Evolutionary conservation across 35 echinoderm and acorn worm species (phyloP).

Genomic region (Nesometra sesokonis): DNA sequence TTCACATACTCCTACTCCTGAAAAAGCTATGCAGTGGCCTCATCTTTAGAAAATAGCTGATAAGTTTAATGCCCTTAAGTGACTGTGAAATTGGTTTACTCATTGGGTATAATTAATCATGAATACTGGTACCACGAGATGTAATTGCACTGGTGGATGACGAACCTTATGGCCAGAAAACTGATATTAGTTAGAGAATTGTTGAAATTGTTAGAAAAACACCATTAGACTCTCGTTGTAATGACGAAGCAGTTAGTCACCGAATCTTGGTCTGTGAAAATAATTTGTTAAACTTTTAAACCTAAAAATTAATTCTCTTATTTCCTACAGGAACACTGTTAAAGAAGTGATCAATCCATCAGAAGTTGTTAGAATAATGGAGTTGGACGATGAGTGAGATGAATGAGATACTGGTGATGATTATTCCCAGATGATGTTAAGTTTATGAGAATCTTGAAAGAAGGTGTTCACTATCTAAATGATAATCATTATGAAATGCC

Average conservation of each 20-base stretch:
- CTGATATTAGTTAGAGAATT: not conserved
- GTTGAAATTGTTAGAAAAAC: not conserved
- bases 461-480: not conserved
- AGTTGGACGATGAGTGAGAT: not conserved
- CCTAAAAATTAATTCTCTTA: no score
- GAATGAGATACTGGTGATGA: not conserved
- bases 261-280: not conserved
- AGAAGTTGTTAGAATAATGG: not conserved
- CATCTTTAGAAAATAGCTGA: not conserved
- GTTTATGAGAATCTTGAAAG: slow-evolving; percentile 13
- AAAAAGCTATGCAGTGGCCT: not conserved
- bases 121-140: not conserved
- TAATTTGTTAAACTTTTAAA: no score
- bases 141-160: not conserved
- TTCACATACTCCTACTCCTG: not conserved
- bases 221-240: not conserved
- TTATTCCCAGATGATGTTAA: slow-evolving; percentile 1
- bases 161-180: not conserved
- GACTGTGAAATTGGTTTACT: not conserved
- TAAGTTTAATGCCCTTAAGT: not conserved
- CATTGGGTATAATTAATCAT: not conserved
- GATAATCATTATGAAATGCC: slow-evolving; percentile 22
- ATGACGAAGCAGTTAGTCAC: not conserved
- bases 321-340: not conserved
- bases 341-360: not conserved